Base-by-base conservation (phyloP, 2,888 invertebrate species). In the Callyntrura sp. region DNA sequence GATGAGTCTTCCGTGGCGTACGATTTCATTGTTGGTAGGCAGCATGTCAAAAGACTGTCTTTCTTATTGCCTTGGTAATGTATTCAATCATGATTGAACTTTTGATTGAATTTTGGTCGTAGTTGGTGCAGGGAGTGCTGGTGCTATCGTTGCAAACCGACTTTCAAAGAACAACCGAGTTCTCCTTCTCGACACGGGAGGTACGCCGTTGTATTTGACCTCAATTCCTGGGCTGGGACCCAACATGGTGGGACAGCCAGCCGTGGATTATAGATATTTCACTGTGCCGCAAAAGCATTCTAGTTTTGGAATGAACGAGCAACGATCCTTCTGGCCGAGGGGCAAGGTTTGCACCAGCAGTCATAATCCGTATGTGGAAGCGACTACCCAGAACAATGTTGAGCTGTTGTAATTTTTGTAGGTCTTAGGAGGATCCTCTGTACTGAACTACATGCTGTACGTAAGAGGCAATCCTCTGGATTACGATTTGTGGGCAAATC, bases 171-270 rank as follows among this genome's bases (percentile, higher is more conserved):
- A 93, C 70, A 82, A 90, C 76, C 89, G 90, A 85, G 93, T 65
- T 20, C 28, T 65, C 1, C 25, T 65, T 4, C 8, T 65, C n/a
- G 97, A 97, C 94, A 97, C 97, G 9, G 97, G 97, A 0, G 95
- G 95, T 45, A 94, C 94, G 78, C 94, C 95, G n/a, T 95, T 96
- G 68, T 79, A 62, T 25, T 60, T 65, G 0, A 90, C 85, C 14
- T 76, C 12, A 3, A 83, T 91, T n/a, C 92, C 92, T 12, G 83
- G 73, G 23, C 9, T 3, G 3, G 84, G 68, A 9, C 11, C 62
- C 3, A 51, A 48, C 11, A 14, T 89, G 25, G 14, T 89, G 3
- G 9, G n/a, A 1, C 1, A 25, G 6, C 48, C 48, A 20, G 78
- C 17, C 11, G 25, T 25, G 6, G 78, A 78, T 25, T 78, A 17